A percentile compares a stretch with the other conserved stretches of the same genome.
Conservation (phyloP, 2,888 invertebrate species). For the Sarcophaga subvicina region DNA sequence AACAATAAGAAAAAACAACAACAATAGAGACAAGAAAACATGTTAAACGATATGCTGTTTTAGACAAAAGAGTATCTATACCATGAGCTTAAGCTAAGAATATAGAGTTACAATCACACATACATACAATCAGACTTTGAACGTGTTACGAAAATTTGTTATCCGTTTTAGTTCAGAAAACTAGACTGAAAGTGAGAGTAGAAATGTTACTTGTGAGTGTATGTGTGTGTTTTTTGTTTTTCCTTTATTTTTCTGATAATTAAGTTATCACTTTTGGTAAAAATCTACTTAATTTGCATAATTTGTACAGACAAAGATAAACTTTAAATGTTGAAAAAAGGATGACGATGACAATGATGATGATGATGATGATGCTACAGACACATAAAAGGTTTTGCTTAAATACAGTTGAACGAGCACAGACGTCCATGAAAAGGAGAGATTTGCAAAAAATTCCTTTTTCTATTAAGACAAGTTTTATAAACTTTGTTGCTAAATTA, state of each 20-base stretch:
- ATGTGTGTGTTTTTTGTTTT: background rate
- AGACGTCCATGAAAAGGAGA: background rate
- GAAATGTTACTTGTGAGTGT: background rate
- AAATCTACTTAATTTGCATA: conserved; percentile 60
- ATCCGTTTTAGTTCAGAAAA: background rate
- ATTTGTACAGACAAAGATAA: conserved; percentile 33
- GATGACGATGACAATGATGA: conserved; percentile 2
- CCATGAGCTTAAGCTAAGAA: background rate
- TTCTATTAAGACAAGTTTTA: too few relatives aligned
- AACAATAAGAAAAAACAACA: background rate
- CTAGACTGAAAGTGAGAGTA: background rate
- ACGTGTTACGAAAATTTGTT: background rate
- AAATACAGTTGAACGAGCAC: background rate
- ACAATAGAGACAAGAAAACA: background rate
- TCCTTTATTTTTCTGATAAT: conserved; percentile 40
- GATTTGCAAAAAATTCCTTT: too few relatives aligned
- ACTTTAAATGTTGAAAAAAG: conserved; percentile 17
- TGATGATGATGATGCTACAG: background rate
- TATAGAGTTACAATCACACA: background rate
- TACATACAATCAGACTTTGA: background rate
- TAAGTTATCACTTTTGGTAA: conserved; percentile 54
- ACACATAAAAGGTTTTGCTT: background rate
- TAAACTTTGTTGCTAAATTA: too few relatives aligned
- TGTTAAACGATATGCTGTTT: conserved; percentile 21
- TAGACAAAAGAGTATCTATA: background rate